Evolutionary conservation across 2,113 vertebrate species (phyloP), one percentile per base, ranked within the genome.

Genomic region (Centropus unirufus): DNA sequence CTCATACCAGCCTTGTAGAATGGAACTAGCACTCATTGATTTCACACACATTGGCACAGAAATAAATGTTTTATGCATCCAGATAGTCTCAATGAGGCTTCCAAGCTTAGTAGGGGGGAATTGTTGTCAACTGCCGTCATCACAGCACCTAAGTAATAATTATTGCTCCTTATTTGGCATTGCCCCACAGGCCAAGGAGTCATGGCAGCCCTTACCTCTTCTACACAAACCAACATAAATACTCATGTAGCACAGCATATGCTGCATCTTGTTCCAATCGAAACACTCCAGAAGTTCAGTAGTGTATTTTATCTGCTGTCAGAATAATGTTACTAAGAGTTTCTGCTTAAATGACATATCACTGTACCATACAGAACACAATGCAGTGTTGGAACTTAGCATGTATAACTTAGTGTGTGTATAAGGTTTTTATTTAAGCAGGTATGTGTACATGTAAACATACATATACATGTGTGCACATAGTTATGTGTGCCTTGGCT

Each of bases 11-110:
- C 54, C 49, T 76, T 7, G 1, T 39, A 66, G 79, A 69, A 90
- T 74, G 40, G 66, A 85, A 51, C 19, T 67, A 80, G 49, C 51
- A 51, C 26, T 76, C 27, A 40, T 42, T 64, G 79, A 69, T 84
- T 94, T 88, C 69, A 78, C 54, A 73, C 22, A 15, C 54, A 77
- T 77, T 63, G 83, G n/a, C 58, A 92, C 39, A 68, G 83, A 92
- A 90, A 80, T 90, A 87, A 92, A 78, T 78, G 74, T 40, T 92
- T 88, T 77, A 78, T 69, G n/a, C 55, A 69, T 76, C 40, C 75
- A 81, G 55, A 49, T 68, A 78, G 62, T 78, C 34, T 55, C 67
- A 80, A 11, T 18, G 64, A 88, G 51, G 42, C 32, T 81, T 76
- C 49, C 64, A 81, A 27, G 44, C 55, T 36, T 68, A 36, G 51